Conservation (phyloP, 2,888 invertebrate species). For the Epinotia nisella region DNA sequence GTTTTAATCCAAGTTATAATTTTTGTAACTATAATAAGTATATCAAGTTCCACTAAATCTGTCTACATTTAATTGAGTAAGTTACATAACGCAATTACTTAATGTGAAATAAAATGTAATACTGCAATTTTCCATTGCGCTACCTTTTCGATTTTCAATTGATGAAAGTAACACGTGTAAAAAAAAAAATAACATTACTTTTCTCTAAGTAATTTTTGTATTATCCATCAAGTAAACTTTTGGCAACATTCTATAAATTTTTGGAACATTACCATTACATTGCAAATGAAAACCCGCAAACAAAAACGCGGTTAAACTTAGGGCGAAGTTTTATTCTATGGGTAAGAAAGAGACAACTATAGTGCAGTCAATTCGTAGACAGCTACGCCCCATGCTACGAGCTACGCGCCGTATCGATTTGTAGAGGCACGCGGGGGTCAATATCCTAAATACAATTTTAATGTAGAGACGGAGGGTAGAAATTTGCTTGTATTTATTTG, state of each 20-base stretch:
- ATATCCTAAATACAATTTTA: slow-evolving; percentile 49
- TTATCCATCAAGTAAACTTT: too few species aligned
- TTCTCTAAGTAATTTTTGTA: too few species aligned
- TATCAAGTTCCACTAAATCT: too few species aligned
- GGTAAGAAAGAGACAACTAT: slow-evolving; percentile 55
- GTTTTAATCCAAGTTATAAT: too few species aligned
- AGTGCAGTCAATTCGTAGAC: slow-evolving; percentile 36
- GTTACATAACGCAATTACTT: too few species aligned
- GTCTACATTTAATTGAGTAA: too few species aligned
- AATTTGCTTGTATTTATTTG: slow-evolving; percentile 39
- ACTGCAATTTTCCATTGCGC: too few species aligned
- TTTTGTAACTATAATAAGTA: too few species aligned
- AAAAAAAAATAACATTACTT: too few species aligned
- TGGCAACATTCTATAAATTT: not conserved
- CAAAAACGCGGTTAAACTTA: slow-evolving; percentile 2
- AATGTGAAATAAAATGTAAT: too few species aligned
- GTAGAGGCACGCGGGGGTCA: slow-evolving; percentile 46
- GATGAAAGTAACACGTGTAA: too few species aligned
- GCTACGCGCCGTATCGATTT: slow-evolving; percentile 66
- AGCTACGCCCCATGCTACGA: slow-evolving; percentile 65
- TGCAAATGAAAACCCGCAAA: slow-evolving; percentile 14
- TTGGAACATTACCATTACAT: not conserved
- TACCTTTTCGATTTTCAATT: too few species aligned
- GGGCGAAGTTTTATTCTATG: slow-evolving; percentile 46
- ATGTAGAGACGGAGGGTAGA: not conserved